phyloP scores from a whole-genome alignment of 1,140 invertebrate species.

The Homalodisca vitripennis region DNA sequence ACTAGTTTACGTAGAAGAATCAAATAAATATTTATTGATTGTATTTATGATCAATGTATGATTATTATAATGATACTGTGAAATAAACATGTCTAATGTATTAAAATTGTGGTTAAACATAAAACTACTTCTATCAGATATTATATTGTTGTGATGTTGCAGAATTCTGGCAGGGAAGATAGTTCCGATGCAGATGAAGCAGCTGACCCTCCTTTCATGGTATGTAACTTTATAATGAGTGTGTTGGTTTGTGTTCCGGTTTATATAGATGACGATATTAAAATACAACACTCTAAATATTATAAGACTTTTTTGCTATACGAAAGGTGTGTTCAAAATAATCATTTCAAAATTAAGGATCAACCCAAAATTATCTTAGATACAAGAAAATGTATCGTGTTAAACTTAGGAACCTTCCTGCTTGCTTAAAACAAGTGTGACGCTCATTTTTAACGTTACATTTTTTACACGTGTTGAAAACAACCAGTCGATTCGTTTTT shows the following conservation, averaged over 20 bases:
- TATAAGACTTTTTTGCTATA: background rate
- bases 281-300: background rate
- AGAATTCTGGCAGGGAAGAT: slow-evolving; percentile 36
- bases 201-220: slow-evolving; percentile 37
- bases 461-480: no score
- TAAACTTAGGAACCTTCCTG: slow-evolving; percentile 15
- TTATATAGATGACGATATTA: background rate
- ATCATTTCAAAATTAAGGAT: no score
- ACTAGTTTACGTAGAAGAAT: background rate
- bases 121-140: background rate
- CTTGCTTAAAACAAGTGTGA: no score
- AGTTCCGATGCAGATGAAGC: slow-evolving; percentile 37
- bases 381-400: background rate
- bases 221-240: slow-evolving; percentile 14
- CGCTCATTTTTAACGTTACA: no score
- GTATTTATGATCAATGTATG: background rate
- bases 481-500: no score
- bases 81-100: background rate
- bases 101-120: background rate
- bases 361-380: background rate
- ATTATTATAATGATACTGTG: background rate
- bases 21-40: background rate
- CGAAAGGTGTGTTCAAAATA: no score
- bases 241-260: background rate
- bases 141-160: slow-evolving; percentile 4